Evolutionary conservation across 2,888 invertebrate genomes (phyloP), one percentile per base, ranked within the genome.

Genomic region (Calliphora vomitoria): DNA sequence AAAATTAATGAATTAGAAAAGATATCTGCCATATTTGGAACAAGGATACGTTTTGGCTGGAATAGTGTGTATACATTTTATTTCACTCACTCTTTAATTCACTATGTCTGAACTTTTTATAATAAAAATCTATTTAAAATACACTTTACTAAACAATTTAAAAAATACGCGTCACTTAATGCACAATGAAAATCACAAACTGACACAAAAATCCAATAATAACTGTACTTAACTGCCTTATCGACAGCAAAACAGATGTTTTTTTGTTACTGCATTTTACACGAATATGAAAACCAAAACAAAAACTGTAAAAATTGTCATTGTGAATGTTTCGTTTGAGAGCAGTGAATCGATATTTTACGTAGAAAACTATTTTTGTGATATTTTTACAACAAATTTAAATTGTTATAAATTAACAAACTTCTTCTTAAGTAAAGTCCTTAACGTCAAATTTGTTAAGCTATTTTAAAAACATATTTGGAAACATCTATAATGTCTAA

Each of bases 401-500:
- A 69, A 71, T 31, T 38, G 35, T 18, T 44, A 60, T 8, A 76
- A 50, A 20, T 35, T 8, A 41, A 38, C 55, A 0, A 18, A 15
- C 0, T 1, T 6, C 2, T 35, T 35, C n/a, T 38, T 74, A 47
- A 18, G 18, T 15, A 44, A 50, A 55, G 3, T 0, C 4, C 69
- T 35, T 41, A 53, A 55, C 8, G 4, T 5, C 5, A 18, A 71
- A 3, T 50, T 15, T 15, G 58, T n/a, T 64, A n/a, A 31, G 18
- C 5, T 13, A 44, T 58, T 38, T 18, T 8, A 4, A 10, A 20
- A 35, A 69, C 15, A 47, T 8, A 20, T 6, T 10, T 15, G 3
- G 25, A 5, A 53, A 31, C 4, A 20, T 8, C 0, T n/a, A 74
- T 10, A 11, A 91, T 96, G 95, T 96, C 96, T 93, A 95, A 96